A percentile compares a stretch with the other conserved stretches of the same genome.
Conservation (phyloP, 2,113 vertebrate genomes). For the Alces alces region DNA sequence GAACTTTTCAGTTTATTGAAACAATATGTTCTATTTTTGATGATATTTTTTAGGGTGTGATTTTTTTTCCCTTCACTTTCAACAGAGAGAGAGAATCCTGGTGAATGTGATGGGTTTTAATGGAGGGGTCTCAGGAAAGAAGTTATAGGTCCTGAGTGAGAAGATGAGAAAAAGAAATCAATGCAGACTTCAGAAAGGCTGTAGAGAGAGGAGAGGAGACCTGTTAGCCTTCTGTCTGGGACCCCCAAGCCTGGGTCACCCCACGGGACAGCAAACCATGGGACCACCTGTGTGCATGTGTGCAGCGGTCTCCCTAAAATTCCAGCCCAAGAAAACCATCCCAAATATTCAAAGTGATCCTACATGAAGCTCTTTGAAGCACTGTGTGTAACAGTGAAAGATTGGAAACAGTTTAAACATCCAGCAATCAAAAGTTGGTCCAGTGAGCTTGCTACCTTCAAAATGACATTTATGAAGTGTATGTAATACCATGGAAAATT, state of each 20-base stretch:
- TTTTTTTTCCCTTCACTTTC: not conserved
- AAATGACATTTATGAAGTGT: not conserved
- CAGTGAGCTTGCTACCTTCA: not conserved
- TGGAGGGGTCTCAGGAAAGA: not conserved
- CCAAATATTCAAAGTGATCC: too few relatives aligned
- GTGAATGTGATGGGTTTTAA: not conserved
- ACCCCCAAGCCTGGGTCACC: too few relatives aligned
- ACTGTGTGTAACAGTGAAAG: not conserved
- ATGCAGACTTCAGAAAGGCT: not conserved
- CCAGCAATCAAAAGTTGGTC: not conserved
- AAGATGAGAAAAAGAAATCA: not conserved
- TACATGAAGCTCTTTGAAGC: not conserved
- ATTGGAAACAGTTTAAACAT: not conserved
- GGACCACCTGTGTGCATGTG: rapidly evolving
- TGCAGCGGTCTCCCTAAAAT: not conserved
- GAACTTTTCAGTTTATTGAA: not conserved
- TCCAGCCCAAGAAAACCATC: not conserved
- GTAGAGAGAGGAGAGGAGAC: not conserved
- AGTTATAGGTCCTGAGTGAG: not conserved
- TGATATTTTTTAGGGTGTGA: not conserved
- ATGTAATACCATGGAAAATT: slow-evolving; percentile 35
- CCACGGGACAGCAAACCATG: not conserved
- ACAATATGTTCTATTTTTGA: not conserved
- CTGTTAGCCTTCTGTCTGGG: not conserved
- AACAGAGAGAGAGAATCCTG: not conserved